phyloP scores from a whole-genome alignment of 1,140 invertebrate species.

The Maniola jurtina region DNA sequence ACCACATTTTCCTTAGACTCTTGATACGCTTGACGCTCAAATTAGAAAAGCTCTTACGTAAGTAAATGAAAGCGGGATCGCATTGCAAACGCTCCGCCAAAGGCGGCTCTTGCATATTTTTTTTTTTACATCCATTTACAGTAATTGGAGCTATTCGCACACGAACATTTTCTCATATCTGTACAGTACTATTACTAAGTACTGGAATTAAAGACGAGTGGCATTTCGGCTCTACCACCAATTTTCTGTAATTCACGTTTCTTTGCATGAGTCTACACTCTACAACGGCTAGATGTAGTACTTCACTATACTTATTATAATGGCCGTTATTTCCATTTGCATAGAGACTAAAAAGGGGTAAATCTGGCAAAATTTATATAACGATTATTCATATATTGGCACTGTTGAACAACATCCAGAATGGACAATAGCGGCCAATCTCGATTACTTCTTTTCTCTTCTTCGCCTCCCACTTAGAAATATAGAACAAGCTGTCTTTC shows the following conservation, averaged over 20 bases:
- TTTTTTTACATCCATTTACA: conserved; percentile 19
- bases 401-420: conserved; percentile 17
- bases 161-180: conserved; percentile 20
- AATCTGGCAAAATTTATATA: conserved; percentile 71
- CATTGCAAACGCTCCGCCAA: background rate
- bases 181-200: conserved; percentile 8
- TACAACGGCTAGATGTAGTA: conserved; percentile 67
- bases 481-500: background rate
- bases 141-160: conserved; percentile 21
- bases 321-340: conserved; percentile 73
- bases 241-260: conserved; percentile 51
- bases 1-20: conserved; percentile 11
- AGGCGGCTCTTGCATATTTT: conserved; percentile 16
- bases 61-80: background rate
- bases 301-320: conserved; percentile 43
- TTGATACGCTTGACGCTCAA: conserved; percentile 11
- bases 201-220: conserved; percentile 44
- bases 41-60: conserved; percentile 17
- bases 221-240: conserved; percentile 59
- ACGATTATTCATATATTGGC: conserved; percentile 21
- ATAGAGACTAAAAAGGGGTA: conserved; percentile 48
- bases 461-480: conserved; percentile 2
- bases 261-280: conserved; percentile 60
- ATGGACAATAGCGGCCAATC: conserved; percentile 69
- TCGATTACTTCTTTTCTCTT: conserved; percentile 1